Percentiles rank a stretch among this genome's conserved stretches.
phyloP scores from a whole-genome alignment of 1,140 invertebrate species.

The Manduca sexta region DNA sequence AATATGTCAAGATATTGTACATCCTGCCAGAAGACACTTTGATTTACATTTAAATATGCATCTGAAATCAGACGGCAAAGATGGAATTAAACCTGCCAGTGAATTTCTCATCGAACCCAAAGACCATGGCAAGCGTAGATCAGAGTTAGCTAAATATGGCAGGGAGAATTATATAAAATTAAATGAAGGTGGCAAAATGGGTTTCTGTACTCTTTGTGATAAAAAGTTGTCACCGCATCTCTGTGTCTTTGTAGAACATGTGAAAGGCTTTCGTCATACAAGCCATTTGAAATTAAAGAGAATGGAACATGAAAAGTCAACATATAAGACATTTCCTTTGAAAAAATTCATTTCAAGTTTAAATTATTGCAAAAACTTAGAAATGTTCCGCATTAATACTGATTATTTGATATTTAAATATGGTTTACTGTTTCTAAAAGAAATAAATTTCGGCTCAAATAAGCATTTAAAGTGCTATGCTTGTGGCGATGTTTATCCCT shows the following conservation, averaged over 20 bases:
- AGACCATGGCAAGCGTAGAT: constrained; percentile 38
- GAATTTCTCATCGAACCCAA: neutral
- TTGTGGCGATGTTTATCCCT: constrained; percentile 23
- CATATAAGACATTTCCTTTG: neutral
- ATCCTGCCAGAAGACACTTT: no score
- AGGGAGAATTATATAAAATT: constrained; percentile 37
- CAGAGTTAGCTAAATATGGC: constrained; percentile 33
- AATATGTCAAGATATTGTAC: constrained; percentile 7
- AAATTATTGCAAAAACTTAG: neutral
- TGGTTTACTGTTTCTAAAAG: constrained; percentile 23
- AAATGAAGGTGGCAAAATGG: constrained; percentile 29
- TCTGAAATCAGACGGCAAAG: no score
- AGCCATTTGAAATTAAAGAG: constrained; percentile 33
- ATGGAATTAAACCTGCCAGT: no score
- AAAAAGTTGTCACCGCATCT: constrained; percentile 29
- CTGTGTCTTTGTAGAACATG: constrained; percentile 31
- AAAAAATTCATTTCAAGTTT: constrained; percentile 1
- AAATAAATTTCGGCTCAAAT: constrained; percentile 7
- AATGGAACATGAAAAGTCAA: neutral
- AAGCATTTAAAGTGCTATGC: constrained; percentile 29
- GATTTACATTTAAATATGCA: no score
- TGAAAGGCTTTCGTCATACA: constrained; percentile 28
- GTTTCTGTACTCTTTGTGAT: constrained; percentile 36
- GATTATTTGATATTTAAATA: constrained; percentile 13
- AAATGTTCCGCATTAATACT: constrained; percentile 14